Conservation (phyloP, 1,140 invertebrate species). For the Sinella curviseta region DNA sequence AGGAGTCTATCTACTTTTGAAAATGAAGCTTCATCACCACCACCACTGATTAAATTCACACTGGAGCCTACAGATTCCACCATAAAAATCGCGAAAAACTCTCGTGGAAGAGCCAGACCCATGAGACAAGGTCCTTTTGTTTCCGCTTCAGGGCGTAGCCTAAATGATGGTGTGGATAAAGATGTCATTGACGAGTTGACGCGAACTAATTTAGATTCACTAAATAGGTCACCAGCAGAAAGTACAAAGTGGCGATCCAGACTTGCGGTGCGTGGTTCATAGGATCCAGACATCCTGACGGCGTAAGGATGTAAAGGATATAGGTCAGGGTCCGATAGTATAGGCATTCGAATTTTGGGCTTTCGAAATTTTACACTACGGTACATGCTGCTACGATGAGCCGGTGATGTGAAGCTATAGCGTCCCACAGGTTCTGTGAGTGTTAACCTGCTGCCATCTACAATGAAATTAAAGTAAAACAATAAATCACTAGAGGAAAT, state of each 20-base stretch:
- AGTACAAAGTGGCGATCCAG: constrained; percentile 42
- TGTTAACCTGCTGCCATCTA: constrained; percentile 32
- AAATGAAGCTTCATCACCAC: not conserved
- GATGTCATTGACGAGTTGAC: constrained; percentile 47
- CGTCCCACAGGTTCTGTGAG: constrained; percentile 34
- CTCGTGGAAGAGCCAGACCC: constrained; percentile 75
- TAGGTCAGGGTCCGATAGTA: constrained; percentile 42
- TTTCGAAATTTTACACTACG: constrained; percentile 43
- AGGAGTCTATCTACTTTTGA: not conserved
- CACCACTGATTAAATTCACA: not conserved
- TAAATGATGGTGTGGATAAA: constrained; percentile 43
- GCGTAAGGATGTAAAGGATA: constrained; percentile 25
- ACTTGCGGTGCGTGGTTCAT: constrained; percentile 39
- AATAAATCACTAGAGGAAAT: not conserved
- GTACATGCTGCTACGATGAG: constrained; percentile 33
- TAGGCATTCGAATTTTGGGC: constrained; percentile 43
- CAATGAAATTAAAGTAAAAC: not conserved
- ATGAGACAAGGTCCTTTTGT: constrained; percentile 61
- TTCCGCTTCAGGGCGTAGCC: constrained; percentile 39
- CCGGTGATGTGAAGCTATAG: constrained; percentile 1
- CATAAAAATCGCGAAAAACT: constrained; percentile 70
- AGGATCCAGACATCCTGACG: not conserved
- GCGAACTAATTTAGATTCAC: constrained; percentile 43
- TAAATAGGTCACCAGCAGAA: constrained; percentile 44
- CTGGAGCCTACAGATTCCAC: constrained; percentile 28